Evolutionary conservation across 92 coral and sea anemone genomes (phyloP), one percentile per base, ranked within the genome.

Genomic region (Chrysogorgia sp.): DNA sequence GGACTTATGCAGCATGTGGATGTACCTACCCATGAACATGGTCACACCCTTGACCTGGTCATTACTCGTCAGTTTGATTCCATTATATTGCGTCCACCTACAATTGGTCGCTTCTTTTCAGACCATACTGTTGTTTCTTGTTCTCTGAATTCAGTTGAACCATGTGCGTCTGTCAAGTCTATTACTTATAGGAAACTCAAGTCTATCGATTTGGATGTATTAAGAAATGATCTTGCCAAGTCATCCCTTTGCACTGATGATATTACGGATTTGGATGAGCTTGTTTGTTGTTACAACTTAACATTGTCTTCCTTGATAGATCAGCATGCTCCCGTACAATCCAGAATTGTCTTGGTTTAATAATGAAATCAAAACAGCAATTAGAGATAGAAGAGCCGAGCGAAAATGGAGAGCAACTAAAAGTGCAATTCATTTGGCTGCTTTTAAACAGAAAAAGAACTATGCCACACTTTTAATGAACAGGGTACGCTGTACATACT

Each of bases 361-460:
- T 26, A 40, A 58, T 26, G 72, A 68, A 1, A 84, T 84, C 64
- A 78, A 61, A 77, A 25, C 26, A 10, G 84, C 88, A 40, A 68
- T 60, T 32, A 47, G 55, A 30, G 89, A 83, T 66, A 34, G 83
- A 65, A 63, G 90, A 65, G 90, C 86, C 21, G 90, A 86, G 56
- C 83, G 86, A 20, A 86, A 82, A 75, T 86, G 83, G 90, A 67
- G 89, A 65, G 53, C 85, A 19, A 69, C 81, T 20, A 76, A 76
- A 65, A 77, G 40, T 41, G 40, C 50, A 34, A 35, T 34, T 43
- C 80, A 84, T 57, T 66, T 84, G 49, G 80, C 80, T 77, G 81
- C 29, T 47, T 84, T 59, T 40, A 84, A 82, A 66, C 71, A 75
- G 76, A 82, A 78, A 26, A 86, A 82, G 59, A 86, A 86, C 81